phyloP scores from a whole-genome alignment of 2,797 vertebrate genomes.

The Alosa sapidissima region DNA sequence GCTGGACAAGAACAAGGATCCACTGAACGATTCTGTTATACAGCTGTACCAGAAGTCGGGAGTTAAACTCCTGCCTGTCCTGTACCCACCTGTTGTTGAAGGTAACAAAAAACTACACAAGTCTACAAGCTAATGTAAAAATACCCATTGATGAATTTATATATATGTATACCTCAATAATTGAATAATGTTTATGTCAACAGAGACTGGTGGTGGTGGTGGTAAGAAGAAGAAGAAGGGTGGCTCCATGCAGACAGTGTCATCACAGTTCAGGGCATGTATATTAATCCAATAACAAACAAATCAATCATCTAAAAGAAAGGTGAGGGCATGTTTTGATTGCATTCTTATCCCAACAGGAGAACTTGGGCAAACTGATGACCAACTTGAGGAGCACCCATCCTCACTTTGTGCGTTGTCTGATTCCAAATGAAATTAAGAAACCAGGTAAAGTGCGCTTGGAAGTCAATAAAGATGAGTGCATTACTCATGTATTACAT shows the following conservation, averaged over 20 bases:
- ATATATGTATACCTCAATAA: no score
- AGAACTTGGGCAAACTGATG: slow-evolving; percentile 91
- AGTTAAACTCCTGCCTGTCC: slow-evolving; percentile 68
- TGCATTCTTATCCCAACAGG: slow-evolving; percentile 62
- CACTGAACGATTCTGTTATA: slow-evolving; percentile 72
- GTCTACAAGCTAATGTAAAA: no score
- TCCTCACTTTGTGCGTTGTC: slow-evolving; percentile 88
- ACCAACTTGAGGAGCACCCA: slow-evolving; percentile 84
- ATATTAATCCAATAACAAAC: neutral
- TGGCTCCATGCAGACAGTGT: slow-evolving; percentile 89
- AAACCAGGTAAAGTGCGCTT: slow-evolving; percentile 77
- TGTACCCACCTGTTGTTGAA: slow-evolving; percentile 69
- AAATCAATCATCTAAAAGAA: neutral
- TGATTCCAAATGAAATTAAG: slow-evolving; percentile 92
- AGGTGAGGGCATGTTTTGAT: no score
- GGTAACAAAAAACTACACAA: slow-evolving; percentile 52
- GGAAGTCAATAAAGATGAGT: no score
- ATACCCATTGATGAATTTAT: no score
- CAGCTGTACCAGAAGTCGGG: slow-evolving; percentile 76
- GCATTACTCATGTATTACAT: no score
- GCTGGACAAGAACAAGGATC: slow-evolving; percentile 77
- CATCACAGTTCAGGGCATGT: slow-evolving; percentile 84
- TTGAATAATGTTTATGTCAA: neutral
- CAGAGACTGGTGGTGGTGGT: slow-evolving; percentile 57
- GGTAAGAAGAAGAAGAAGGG: slow-evolving; percentile 88